Base-by-base conservation (phyloP, 2,797 vertebrate species). In the Oryzias dopingdopingensis region DNA sequence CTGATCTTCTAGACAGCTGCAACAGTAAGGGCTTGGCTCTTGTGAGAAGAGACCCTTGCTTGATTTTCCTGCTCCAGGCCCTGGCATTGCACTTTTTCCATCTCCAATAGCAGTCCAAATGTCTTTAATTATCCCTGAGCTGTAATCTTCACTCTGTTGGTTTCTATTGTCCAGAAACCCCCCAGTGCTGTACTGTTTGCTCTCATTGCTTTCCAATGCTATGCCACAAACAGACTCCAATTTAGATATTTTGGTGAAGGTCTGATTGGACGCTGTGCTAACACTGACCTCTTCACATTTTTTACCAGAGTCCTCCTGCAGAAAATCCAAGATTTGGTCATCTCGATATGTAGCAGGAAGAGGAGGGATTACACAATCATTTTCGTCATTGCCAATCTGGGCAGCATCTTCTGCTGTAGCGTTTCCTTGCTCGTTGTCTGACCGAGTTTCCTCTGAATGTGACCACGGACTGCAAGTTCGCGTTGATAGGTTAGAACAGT, bases 381-480 rank as follows among this genome's bases (percentile, higher is more conserved):
- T 88, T 82, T 97, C 95, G 76, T 98, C 94, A 4, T 90, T 89
- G 82, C 89, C 92, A 87, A 95, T 94, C 59, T 90, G 95, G 41
- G 92, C 87, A 41, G 92, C 88, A 72, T 98, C 96, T 84, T 99
- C 97, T 54, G 92, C 86, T 24, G 86, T 94, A 88, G 92, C 87
- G 67, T 88, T 92, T 65, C 94, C 87, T 71, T 94, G 94, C 91
- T 98, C 97, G 20, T 95, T 98, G 89, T 99, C 97, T 15, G 97
- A 99, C 72, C 97, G 94, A 18, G 96, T 97, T 93, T 98, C 97
- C 89, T 99, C 97, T 0, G 97, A 99, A 87, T 99, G 96, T 67
- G 97, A 99, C 97, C 96, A 99, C 6, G 97, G 97, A 88, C 97
- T 99, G 91, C 97, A 99, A 64, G 97, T 99, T 91, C 97, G 93